A percentile compares a stretch with the other conserved stretches of the same genome.
Evolutionary conservation across 2,797 vertebrate species (phyloP).

Genomic region (Spea hammondii): DNA sequence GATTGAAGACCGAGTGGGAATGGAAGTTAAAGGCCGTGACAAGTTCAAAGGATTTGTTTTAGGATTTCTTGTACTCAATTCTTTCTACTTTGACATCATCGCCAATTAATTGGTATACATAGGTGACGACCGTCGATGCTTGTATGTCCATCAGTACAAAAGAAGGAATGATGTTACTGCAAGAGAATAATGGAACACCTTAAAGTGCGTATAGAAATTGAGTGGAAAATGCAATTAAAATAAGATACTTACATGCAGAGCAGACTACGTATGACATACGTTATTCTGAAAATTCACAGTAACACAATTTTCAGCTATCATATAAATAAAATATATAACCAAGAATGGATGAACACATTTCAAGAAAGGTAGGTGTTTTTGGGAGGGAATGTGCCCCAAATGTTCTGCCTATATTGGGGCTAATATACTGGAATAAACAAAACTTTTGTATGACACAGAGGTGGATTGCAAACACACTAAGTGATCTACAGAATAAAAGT

Average conservation of each 20-base stretch:
- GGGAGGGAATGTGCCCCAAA: background rate
- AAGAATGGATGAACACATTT: too few species aligned
- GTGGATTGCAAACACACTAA: too few species aligned
- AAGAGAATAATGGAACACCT: constrained; percentile 32
- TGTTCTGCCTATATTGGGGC: background rate
- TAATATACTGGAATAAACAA: too few species aligned
- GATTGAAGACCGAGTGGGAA: constrained; percentile 51
- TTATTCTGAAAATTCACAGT: too few species aligned
- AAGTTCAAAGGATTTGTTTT: constrained; percentile 59
- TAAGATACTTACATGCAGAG: background rate
- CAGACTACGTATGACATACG: too few species aligned
- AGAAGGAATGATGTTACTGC: constrained; percentile 96
- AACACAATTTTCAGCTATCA: too few species aligned
- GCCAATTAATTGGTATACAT: constrained; percentile 96
- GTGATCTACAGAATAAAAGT: too few species aligned
- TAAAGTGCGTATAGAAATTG: background rate
- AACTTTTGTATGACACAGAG: too few species aligned
- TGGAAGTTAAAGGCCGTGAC: constrained; percentile 52
- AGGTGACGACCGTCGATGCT: constrained; percentile 97
- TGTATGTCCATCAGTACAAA: constrained; percentile 99
- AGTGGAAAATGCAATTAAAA: constrained; percentile 31
- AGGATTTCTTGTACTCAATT: constrained; percentile 98
- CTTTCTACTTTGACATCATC: constrained; percentile 98
- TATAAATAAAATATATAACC: background rate
- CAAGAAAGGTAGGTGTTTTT: too few species aligned